Evolutionary conservation across 2,888 invertebrate genomes (phyloP).

Genomic region (Phyllotreta cruciferae): DNA sequence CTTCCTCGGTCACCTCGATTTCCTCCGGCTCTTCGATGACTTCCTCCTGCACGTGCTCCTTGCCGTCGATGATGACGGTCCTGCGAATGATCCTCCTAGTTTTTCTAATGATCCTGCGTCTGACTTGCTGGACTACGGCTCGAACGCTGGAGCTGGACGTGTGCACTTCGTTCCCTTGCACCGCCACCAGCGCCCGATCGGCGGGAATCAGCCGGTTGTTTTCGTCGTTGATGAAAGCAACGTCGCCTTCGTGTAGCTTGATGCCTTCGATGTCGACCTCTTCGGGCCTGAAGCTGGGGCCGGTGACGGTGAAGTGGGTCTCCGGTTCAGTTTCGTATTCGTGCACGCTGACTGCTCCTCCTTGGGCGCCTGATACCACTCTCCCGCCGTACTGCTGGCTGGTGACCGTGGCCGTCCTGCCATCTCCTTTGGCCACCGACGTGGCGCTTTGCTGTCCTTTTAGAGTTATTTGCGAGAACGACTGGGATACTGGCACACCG

Average conservation of each 20-base stretch:
- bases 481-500: conserved; percentile 67
- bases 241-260: conserved; percentile 59
- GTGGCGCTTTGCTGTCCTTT: conserved; percentile 70
- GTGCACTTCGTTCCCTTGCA: conserved; percentile 58
- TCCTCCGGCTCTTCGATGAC: conserved; percentile 85
- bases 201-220: conserved; percentile 52
- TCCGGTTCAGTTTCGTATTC: conserved; percentile 72
- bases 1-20: conserved; percentile 74
- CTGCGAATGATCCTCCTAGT: conserved; percentile 78
- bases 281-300: conserved; percentile 64
- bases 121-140: conserved; percentile 83
- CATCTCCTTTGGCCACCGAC: conserved; percentile 66
- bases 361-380: conserved; percentile 69
- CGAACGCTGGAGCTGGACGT: conserved; percentile 76
- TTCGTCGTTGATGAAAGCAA: conserved; percentile 55
- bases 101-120: conserved; percentile 77
- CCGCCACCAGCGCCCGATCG: conserved; percentile 44
- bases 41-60: conserved; percentile 84
- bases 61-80: conserved; percentile 80
- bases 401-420: conserved; percentile 68
- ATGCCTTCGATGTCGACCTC: conserved; percentile 56
- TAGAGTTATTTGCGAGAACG: conserved; percentile 64
- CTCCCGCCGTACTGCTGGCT: conserved; percentile 71
- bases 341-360: conserved; percentile 69
- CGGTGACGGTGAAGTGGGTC: conserved; percentile 65